Conservation (phyloP, 1,140 invertebrate genomes). For the Drosophila ambigua region DNA sequence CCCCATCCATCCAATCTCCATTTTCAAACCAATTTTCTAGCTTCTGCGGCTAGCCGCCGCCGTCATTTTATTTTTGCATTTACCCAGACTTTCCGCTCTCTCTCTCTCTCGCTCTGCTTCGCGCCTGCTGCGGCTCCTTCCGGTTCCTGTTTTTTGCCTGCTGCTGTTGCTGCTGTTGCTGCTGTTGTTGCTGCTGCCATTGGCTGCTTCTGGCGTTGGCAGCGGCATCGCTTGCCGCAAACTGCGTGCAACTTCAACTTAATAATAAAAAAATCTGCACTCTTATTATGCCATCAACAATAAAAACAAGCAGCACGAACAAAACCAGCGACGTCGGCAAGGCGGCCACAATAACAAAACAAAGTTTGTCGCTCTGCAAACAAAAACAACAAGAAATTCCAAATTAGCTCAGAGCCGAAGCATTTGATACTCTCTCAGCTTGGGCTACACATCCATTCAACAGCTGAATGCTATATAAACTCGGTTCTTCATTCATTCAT, state of each 20-base stretch:
- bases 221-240: conserved; percentile 44
- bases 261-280: conserved; percentile 72
- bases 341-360: conserved; percentile 49
- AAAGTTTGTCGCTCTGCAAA: conserved; percentile 61
- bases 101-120: background rate
- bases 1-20: too few species aligned
- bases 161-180: conserved; percentile 10
- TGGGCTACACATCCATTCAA: too few species aligned
- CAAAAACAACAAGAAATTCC: conserved; percentile 22
- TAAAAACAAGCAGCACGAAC: conserved; percentile 58
- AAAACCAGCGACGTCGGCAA: conserved; percentile 35
- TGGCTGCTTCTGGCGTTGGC: conserved; percentile 32
- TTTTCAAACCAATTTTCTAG: background rate
- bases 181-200: background rate
- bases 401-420: background rate
- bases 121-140: conserved; percentile 6
- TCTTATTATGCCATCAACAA: conserved; percentile 78
- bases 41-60: conserved; percentile 5
- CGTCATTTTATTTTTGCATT: conserved; percentile 58
- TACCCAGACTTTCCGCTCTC: background rate
- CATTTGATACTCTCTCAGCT: too few species aligned
- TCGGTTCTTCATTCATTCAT: too few species aligned
- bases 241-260: conserved; percentile 77
- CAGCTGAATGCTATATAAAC: too few species aligned
- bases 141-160: conserved; percentile 16